Conservation (phyloP, 2,113 vertebrate genomes). For the Naja naja region DNA sequence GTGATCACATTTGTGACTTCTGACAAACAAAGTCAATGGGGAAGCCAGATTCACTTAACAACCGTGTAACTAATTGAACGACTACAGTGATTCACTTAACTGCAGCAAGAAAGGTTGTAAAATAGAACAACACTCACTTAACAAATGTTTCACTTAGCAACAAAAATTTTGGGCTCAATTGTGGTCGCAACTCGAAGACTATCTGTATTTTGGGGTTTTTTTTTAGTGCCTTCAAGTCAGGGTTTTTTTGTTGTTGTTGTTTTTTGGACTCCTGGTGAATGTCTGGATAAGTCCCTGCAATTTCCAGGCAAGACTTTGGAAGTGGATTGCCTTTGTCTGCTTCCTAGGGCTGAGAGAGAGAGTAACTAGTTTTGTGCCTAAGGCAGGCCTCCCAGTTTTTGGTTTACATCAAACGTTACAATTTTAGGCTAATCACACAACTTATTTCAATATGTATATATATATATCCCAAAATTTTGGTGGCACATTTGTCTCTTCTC, state of each 20-base stretch:
- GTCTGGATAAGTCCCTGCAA: background rate
- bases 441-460: too few species aligned
- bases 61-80: background rate
- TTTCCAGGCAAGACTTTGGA: background rate
- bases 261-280: background rate
- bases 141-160: background rate
- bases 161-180: background rate
- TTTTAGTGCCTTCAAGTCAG: background rate
- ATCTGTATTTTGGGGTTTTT: background rate
- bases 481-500: background rate
- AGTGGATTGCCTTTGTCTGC: too few species aligned
- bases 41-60: background rate
- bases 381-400: background rate
- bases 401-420: background rate
- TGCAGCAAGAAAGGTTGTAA: background rate
- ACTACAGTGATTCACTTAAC: background rate
- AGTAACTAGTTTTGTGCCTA: background rate
- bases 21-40: background rate
- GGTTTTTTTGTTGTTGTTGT: too few species aligned
- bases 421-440: background rate
- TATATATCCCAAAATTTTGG: background rate
- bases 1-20: background rate
- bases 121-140: background rate
- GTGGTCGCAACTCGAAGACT: background rate
- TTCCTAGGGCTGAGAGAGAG: background rate